These are phyloP conservation scores for Celastrina argiolus DNA, from an alignment of 2,888 invertebrate species.

Conservation along the genomic window DNA sequence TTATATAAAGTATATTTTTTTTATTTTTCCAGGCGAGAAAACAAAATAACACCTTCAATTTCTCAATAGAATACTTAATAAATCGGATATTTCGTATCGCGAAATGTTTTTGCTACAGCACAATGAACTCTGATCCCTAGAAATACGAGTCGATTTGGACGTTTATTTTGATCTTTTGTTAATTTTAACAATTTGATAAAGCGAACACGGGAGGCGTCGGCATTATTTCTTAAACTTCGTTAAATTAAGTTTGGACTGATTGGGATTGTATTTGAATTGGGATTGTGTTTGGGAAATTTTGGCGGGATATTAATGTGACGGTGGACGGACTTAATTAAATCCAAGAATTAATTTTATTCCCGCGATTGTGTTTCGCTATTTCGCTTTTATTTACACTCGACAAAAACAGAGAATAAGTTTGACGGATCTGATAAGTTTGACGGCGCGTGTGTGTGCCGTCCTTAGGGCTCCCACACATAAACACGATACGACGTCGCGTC, in stretches of 20 bases:
- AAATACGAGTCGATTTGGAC: neutral
- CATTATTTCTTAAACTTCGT: conserved; percentile 16
- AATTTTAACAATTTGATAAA: conserved; percentile 19
- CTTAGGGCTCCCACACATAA: too few species aligned
- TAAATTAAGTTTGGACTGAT: conserved; percentile 18
- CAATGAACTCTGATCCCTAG: neutral
- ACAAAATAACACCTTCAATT: neutral
- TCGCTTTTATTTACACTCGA: neutral
- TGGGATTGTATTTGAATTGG: conserved; percentile 17
- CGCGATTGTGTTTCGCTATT: neutral
- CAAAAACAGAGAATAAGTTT: too few species aligned
- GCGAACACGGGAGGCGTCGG: neutral
- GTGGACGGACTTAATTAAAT: conserved; percentile 7
- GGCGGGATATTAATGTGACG: neutral
- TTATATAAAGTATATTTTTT: neutral
- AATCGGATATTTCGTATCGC: neutral
- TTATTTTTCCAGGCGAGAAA: neutral
- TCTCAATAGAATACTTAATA: neutral
- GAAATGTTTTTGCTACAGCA: neutral
- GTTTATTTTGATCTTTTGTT: conserved; percentile 5
- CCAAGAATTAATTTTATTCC: conserved; percentile 3
- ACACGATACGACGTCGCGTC: too few species aligned
- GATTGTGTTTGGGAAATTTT: conserved; percentile 15
- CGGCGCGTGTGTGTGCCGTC: too few species aligned
- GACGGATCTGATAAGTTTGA: too few species aligned